Conservation (phyloP, 2,113 vertebrate species). For the Anseranas semipalmata region DNA sequence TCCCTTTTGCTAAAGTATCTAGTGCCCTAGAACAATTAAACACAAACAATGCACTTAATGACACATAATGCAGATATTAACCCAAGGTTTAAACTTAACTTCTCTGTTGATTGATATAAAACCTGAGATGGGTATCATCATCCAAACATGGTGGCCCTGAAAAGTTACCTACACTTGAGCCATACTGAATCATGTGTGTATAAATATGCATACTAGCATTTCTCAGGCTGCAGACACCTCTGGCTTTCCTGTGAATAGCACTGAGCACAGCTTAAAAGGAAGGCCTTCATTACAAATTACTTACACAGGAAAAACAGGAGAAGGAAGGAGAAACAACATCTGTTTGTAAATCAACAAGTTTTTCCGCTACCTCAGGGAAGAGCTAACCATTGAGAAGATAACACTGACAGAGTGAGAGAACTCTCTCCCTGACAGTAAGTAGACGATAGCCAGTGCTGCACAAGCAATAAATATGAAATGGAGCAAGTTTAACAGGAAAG, state of each 20-base stretch:
- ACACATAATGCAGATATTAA: background rate
- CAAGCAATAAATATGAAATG: background rate
- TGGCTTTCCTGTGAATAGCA: background rate
- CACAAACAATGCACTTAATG: background rate
- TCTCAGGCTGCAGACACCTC: background rate
- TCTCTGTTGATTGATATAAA: background rate
- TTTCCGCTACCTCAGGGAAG: background rate
- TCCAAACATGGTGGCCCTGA: background rate
- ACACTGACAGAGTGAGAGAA: background rate
- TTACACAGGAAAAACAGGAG: background rate
- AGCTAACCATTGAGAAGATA: background rate
- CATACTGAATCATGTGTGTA: background rate
- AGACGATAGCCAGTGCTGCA: background rate
- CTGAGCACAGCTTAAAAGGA: background rate
- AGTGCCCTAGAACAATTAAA: background rate
- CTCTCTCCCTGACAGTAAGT: background rate
- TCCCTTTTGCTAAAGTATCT: background rate
- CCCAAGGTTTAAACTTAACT: background rate
- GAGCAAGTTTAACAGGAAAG: background rate
- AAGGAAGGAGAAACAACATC: background rate
- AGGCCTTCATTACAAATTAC: background rate
- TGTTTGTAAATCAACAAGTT: background rate
- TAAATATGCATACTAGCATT: background rate
- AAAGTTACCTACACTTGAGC: background rate
- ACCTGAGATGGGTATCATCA: background rate